phyloP scores from a whole-genome alignment of 2,888 invertebrate genomes.

The Anarsia innoxiella region DNA sequence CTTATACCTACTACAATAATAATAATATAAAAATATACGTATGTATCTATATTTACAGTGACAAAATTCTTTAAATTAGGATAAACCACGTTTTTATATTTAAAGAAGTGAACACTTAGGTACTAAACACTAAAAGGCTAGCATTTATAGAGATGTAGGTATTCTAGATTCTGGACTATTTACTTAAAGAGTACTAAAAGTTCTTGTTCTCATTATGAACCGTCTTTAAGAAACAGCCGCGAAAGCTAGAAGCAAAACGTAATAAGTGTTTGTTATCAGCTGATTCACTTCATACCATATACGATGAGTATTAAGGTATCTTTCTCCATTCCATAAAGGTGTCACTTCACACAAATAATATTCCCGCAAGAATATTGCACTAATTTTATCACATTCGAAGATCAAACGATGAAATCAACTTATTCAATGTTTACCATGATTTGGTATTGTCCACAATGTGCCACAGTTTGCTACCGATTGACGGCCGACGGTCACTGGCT shows the following conservation, averaged over 20 bases:
- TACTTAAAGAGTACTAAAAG: constrained; percentile 23
- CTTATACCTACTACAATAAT: constrained; percentile 41
- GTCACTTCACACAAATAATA: constrained; percentile 19
- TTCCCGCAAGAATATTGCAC: constrained; percentile 52
- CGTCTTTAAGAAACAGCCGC: constrained; percentile 30
- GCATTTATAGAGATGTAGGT: constrained; percentile 19
- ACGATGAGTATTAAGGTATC: constrained; percentile 33
- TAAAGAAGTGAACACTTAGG: constrained; percentile 41
- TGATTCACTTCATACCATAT: constrained; percentile 27
- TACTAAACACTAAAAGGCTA: constrained; percentile 31
- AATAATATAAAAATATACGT: constrained; percentile 69
- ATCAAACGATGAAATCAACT: constrained; percentile 15
- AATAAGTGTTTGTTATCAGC: constrained; percentile 32
- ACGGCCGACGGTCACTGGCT: constrained; percentile 27
- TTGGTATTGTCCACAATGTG: no score
- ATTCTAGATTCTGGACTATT: constrained; percentile 29
- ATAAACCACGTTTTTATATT: no score
- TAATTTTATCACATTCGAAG: constrained; percentile 50
- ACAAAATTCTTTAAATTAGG: constrained; percentile 49
- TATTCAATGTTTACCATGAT: constrained; percentile 5
- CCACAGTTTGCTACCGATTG: no score
- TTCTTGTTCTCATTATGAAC: no score
- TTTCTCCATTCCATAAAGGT: constrained; percentile 8
- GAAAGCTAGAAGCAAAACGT: constrained; percentile 26
- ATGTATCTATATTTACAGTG: constrained; percentile 63